Evolutionary conservation across 35 echinoderm and acorn worm species (phyloP).

Genomic region (Apostichopus japonicus): DNA sequence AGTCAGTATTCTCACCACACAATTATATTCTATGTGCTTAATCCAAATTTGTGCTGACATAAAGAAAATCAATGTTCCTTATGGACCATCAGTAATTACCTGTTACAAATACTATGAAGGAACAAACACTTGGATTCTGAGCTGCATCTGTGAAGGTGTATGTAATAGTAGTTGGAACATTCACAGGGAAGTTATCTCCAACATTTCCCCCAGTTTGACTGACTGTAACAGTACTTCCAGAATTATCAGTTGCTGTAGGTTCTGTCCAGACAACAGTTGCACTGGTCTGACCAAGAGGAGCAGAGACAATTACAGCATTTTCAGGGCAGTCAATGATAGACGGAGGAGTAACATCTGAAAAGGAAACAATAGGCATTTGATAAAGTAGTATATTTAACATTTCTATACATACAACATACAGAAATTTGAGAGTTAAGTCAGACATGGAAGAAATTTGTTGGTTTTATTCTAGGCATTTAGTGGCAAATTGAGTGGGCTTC

Average conservation of each 20-base stretch:
- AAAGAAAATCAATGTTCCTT: too few relatives aligned
- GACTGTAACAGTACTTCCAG: constrained; percentile 6
- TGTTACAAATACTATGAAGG: not conserved
- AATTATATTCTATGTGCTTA: too few relatives aligned
- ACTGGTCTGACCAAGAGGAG: not conserved
- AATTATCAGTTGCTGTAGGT: not conserved
- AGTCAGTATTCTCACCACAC: too few relatives aligned
- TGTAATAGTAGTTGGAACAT: not conserved
- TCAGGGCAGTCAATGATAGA: not conserved
- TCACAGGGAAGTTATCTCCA: constrained; percentile 14
- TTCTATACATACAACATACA: too few relatives aligned
- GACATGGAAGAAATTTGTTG: too few relatives aligned
- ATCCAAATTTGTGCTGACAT: too few relatives aligned
- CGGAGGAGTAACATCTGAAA: constrained; percentile 10
- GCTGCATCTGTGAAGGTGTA: constrained; percentile 18
- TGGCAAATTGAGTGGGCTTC: too few relatives aligned
- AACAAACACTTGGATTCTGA: not conserved
- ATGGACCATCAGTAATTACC: not conserved
- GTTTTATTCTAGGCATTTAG: too few relatives aligned
- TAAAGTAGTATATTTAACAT: too few relatives aligned
- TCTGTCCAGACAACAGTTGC: not conserved
- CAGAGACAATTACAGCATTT: not conserved
- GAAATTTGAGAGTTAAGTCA: too few relatives aligned
- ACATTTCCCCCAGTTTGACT: not conserved
- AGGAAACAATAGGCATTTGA: too few relatives aligned